Base-by-base conservation (phyloP, 2,113 vertebrate species). In the Sprattus sprattus region DNA sequence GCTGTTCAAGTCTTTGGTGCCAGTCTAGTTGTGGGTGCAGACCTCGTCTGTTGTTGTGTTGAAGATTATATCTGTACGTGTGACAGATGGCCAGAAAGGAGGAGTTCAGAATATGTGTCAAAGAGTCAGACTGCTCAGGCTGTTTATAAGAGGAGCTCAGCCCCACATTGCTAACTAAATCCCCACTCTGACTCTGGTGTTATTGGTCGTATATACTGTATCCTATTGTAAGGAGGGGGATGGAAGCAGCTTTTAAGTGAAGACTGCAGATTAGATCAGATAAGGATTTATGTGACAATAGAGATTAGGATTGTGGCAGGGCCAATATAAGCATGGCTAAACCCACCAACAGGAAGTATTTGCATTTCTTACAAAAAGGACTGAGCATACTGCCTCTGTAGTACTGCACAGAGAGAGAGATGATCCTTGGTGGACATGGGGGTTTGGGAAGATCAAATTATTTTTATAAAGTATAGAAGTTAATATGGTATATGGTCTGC, bases 71-170 rank as follows among this genome's bases (percentile, higher is more conserved):
- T 49, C 44, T 71, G 1, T 46, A 50, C 18, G 28, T 10, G 64
- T 82, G 82, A 75, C 82, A 86, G 22, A 89, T 89, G 84, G 84
- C 22, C 25, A 20, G 2, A 82, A 87, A 39, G 81, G 7, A 47
- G 39, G 78, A 25, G 75, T 78, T 85, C 45, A 54, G 82, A 85
- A 87, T 87, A 6, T 85, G 28, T 87, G 87, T 84, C 64, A 84
- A 9, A 84, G 46, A 78, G 85, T 85, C 84, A 25, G 39, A 32
- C 67, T 3, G n/a, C n/a, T n/a, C n/a, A n/a, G 67, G 25, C 71
- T 32, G 7, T 32, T 81, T 16, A 32, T 32, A 3, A 16, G 10
- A 15, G 11, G 28, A 16, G 9, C 67, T 44, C 71, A 32, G 71
- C 28, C 71, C 60, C 71, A 13, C 11, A 4, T 44, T 78, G 28